phyloP scores from a whole-genome alignment of 1,140 invertebrate genomes.

The Drosophila mojavensis region DNA sequence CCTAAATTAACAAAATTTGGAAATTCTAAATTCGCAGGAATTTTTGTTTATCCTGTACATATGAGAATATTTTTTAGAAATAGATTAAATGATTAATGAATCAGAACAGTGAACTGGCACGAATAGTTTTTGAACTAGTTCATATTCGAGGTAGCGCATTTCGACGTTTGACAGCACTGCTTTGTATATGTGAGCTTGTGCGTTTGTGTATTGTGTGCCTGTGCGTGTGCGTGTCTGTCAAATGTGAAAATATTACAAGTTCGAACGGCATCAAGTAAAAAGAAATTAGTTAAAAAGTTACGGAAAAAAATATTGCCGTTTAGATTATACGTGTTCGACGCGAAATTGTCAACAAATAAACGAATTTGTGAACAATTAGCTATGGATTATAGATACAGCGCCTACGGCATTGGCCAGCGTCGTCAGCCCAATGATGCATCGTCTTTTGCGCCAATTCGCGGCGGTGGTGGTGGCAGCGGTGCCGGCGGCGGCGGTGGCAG shows the following conservation, averaged over 20 bases:
- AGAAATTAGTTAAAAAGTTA: slow-evolving; percentile 8
- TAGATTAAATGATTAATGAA: neutral
- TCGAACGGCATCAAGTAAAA: slow-evolving; percentile 31
- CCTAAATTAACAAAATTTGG: neutral
- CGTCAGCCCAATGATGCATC: slow-evolving; percentile 41
- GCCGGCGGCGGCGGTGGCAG: neutral
- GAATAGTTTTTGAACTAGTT: neutral
- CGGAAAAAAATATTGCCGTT: neutral
- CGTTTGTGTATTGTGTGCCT: neutral
- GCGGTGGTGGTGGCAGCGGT: slow-evolving; percentile 4
- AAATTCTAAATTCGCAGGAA: too few relatives aligned
- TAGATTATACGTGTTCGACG: neutral
- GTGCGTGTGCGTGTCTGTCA: slow-evolving; percentile 43
- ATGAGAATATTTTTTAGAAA: too few relatives aligned
- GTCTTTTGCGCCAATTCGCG: slow-evolving; percentile 47
- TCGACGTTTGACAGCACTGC: slow-evolving; percentile 24
- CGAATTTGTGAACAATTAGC: slow-evolving; percentile 8
- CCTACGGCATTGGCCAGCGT: slow-evolving; percentile 64
- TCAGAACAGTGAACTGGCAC: neutral
- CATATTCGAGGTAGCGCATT: neutral
- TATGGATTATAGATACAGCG: slow-evolving; percentile 58
- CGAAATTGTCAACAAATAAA: neutral
- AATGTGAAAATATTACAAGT: slow-evolving; percentile 46
- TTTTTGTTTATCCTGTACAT: too few relatives aligned
- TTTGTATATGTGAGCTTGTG: neutral